Conservation (phyloP, 2,888 invertebrate genomes). For the Drosophila algonquin region DNA sequence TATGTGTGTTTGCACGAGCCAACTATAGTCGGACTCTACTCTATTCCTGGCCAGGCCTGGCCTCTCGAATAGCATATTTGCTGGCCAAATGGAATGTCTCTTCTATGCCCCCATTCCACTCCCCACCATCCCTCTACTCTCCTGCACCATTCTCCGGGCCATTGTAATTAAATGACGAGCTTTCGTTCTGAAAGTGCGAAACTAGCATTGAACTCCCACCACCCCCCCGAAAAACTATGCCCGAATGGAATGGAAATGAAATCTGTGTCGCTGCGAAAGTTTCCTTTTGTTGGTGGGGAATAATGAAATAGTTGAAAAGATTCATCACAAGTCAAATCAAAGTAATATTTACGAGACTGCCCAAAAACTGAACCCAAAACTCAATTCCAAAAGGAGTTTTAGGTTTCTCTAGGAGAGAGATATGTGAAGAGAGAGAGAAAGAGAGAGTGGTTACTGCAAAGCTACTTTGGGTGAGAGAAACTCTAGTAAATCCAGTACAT, state of each 20-base stretch:
- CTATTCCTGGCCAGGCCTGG: conserved; percentile 1
- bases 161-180: conserved; percentile 67
- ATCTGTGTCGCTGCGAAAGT: conserved; percentile 43
- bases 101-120: conserved; percentile 50
- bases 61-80: conserved; percentile 32
- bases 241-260: conserved; percentile 32
- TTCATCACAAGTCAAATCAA: conserved; percentile 46
- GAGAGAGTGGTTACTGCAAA: background rate
- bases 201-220: conserved; percentile 30
- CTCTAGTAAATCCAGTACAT: too few species aligned
- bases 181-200: conserved; percentile 34
- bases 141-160: background rate
- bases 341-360: conserved; percentile 36
- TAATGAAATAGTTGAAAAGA: conserved; percentile 43
- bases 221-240: conserved; percentile 24
- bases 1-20: conserved; percentile 37
- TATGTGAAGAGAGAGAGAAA: too few species aligned
- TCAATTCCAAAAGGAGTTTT: too few species aligned
- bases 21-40: background rate
- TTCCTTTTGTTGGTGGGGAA: conserved; percentile 38
- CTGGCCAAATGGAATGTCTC: conserved; percentile 53
- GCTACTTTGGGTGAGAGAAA: background rate
- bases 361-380: background rate
- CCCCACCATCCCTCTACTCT: too few species aligned
- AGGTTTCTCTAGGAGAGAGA: background rate